Conservation (phyloP, 2,888 invertebrate genomes). For the Scaptomyza polygonia region DNA sequence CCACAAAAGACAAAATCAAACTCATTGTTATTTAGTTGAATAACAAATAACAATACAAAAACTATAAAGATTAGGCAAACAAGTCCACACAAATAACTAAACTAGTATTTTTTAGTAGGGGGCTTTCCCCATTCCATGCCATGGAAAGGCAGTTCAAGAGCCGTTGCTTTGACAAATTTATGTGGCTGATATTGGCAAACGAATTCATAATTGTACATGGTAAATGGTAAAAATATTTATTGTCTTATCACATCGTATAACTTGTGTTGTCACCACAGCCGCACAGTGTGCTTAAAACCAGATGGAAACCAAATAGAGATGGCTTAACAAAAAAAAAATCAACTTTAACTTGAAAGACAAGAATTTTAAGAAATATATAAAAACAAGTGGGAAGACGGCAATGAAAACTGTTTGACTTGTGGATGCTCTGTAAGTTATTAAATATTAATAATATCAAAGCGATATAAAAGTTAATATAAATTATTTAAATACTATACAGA, state of each 20-base stretch:
- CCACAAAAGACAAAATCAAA: constrained; percentile 16
- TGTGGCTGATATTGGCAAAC: constrained; percentile 58
- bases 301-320: constrained; percentile 48
- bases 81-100: constrained; percentile 12
- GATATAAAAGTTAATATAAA: not conserved
- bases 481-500: no score
- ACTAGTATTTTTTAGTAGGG: not conserved
- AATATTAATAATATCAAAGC: not conserved
- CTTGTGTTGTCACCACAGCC: constrained; percentile 82
- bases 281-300: constrained; percentile 30
- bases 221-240: constrained; percentile 82
- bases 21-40: constrained; percentile 15
- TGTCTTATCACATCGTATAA: constrained; percentile 84
- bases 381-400: constrained; percentile 22
- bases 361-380: constrained; percentile 59
- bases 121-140: not conserved
- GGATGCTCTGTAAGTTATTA: constrained; percentile 1
- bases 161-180: constrained; percentile 60
- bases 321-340: constrained; percentile 19
- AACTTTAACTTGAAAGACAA: constrained; percentile 47
- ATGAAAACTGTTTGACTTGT: not conserved
- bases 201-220: constrained; percentile 77
- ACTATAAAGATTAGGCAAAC: constrained; percentile 32
- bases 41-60: constrained; percentile 13
- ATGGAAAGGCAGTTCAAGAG: constrained; percentile 9